Conservation (phyloP, 2,113 vertebrate species). For the Opisthocomus hoazin region DNA sequence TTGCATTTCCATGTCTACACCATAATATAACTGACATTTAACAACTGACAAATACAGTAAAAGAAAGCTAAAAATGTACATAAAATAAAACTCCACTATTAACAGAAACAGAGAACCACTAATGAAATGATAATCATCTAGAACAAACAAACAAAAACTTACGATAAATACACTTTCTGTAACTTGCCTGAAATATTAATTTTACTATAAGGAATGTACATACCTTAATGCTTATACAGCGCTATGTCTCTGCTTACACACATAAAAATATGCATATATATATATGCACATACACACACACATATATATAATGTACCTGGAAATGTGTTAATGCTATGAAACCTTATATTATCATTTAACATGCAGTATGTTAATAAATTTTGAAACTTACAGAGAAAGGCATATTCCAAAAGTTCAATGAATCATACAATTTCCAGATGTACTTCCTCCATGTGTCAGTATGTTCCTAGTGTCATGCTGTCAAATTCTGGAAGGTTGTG, state of each 20-base stretch:
- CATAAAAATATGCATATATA: too few relatives aligned
- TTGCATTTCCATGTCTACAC: neutral
- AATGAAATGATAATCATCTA: neutral
- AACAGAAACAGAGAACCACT: neutral
- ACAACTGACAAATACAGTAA: neutral
- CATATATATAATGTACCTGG: neutral
- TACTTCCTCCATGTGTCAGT: slow-evolving; percentile 7
- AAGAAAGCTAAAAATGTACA: neutral
- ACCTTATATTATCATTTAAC: neutral
- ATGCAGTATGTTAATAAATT: neutral
- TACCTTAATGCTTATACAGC: neutral
- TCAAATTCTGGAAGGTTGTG: slow-evolving; percentile 54
- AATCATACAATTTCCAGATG: slow-evolving; percentile 53
- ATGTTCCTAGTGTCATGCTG: slow-evolving; percentile 48
- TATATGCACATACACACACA: neutral
- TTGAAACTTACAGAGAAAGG: neutral
- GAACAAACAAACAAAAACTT: neutral
- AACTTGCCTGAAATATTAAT: neutral
- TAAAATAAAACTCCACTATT: neutral
- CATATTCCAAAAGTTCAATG: slow-evolving; percentile 2
- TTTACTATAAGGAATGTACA: neutral
- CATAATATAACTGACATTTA: neutral
- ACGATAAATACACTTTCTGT: neutral
- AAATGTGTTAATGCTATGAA: neutral
- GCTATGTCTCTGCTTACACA: neutral